Percentiles rank a stretch among this genome's conserved stretches.
These are phyloP conservation scores for Pseudopleuronectes americanus DNA, from an alignment of 2,797 vertebrate species.

Conservation along the genomic window DNA sequence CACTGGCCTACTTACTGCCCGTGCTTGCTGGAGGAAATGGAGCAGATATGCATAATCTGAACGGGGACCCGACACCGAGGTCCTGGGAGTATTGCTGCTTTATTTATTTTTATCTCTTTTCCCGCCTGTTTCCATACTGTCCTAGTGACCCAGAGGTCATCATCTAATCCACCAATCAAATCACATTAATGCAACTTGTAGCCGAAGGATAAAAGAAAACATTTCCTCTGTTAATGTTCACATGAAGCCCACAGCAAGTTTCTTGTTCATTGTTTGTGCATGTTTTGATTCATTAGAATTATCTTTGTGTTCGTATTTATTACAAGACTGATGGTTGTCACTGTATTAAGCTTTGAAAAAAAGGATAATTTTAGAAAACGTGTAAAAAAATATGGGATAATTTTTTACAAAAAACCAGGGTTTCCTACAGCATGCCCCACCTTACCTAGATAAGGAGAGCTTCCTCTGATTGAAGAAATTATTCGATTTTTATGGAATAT, in stretches of 20 bases:
- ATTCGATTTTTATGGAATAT: neutral
- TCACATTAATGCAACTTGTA: neutral
- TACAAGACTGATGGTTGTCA: too few relatives aligned
- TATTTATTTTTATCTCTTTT: constrained; percentile 6
- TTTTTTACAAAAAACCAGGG: too few relatives aligned
- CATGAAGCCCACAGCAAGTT: neutral
- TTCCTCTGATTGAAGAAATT: neutral
- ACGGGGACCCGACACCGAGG: constrained; percentile 34
- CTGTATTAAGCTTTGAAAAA: too few relatives aligned
- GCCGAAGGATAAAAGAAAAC: neutral
- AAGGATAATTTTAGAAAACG: too few relatives aligned
- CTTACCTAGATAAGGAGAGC: too few relatives aligned
- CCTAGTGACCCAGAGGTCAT: constrained; percentile 48
- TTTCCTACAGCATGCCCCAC: neutral
- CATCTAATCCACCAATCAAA: constrained; percentile 5
- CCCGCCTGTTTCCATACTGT: constrained; percentile 29
- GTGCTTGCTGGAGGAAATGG: constrained; percentile 66
- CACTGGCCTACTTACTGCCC: constrained; percentile 58
- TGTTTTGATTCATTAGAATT: too few relatives aligned
- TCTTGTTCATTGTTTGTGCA: too few relatives aligned
- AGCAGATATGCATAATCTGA: constrained; percentile 67
- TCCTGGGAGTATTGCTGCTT: constrained; percentile 38
- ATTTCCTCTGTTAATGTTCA: neutral
- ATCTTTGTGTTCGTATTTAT: too few relatives aligned
- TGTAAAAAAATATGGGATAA: too few relatives aligned